Conservation (phyloP, 2,888 invertebrate species). For the Apomyelois bistriatella region DNA sequence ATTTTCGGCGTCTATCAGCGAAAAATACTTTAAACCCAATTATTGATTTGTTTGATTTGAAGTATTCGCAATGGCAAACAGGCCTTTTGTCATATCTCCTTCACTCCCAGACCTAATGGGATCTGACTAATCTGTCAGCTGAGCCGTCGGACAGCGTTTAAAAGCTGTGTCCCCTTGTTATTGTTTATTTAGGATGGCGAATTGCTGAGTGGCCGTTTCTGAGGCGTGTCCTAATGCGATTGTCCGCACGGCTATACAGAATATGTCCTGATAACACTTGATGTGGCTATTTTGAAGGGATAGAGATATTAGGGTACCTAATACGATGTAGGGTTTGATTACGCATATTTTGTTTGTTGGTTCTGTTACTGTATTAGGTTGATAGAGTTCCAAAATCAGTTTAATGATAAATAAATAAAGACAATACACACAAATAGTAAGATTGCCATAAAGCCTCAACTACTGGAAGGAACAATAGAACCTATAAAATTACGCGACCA, state of each 20-base stretch:
- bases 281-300: slow-evolving; percentile 9
- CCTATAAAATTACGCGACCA: too few relatives aligned
- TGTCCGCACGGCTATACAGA: slow-evolving; percentile 52
- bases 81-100: background rate
- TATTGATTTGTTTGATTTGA: too few relatives aligned
- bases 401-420: too few relatives aligned
- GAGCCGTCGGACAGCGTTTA: slow-evolving; percentile 74
- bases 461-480: too few relatives aligned
- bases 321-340: background rate
- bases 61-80: background rate
- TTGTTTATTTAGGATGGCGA: slow-evolving; percentile 78
- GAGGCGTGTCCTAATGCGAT: slow-evolving; percentile 75
- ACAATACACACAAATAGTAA: too few relatives aligned
- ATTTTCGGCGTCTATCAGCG: too few relatives aligned
- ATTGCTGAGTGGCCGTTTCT: slow-evolving; percentile 70
- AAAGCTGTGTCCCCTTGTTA: slow-evolving; percentile 73
- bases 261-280: slow-evolving; percentile 39
- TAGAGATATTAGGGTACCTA: slow-evolving; percentile 10
- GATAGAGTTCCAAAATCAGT: too few relatives aligned
- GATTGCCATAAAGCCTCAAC: too few relatives aligned
- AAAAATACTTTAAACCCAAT: too few relatives aligned
- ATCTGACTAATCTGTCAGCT: slow-evolving; percentile 73
- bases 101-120: background rate
- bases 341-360: background rate
- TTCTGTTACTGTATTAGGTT: background rate